Evolutionary conservation across 2,113 vertebrate species (phyloP).

Genomic region (Madoqua kirkii): DNA sequence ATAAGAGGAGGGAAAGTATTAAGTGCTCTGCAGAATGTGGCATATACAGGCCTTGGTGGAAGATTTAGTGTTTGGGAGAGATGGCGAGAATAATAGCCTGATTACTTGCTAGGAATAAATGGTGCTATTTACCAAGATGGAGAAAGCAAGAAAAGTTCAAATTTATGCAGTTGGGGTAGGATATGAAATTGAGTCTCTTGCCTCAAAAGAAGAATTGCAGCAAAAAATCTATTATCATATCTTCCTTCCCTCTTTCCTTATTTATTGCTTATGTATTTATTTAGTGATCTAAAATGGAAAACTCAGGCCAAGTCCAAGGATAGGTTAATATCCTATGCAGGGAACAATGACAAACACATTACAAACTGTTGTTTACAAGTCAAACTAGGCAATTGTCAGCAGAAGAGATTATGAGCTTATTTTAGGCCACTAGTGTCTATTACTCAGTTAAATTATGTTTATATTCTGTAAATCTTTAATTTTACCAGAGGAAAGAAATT

Average conservation of each 20-base stretch:
- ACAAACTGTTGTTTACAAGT: not conserved
- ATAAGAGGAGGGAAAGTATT: not conserved
- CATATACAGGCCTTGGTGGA: not conserved
- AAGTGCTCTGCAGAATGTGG: not conserved
- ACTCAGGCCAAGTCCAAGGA: not conserved
- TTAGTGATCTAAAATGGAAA: not conserved
- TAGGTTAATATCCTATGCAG: not conserved
- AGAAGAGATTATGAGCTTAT: conserved; percentile 19
- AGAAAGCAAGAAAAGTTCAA: not conserved
- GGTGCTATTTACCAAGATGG: not conserved
- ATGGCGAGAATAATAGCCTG: not conserved
- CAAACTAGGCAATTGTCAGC: not conserved
- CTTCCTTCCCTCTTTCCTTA: not conserved
- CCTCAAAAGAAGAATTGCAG: not conserved
- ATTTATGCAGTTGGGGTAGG: not conserved
- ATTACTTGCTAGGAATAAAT: not conserved
- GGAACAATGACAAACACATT: not conserved
- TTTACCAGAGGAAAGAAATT: not conserved
- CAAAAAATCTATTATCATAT: not conserved
- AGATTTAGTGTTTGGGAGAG: not conserved
- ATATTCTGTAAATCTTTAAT: not conserved
- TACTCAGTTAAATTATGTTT: conserved; percentile 34
- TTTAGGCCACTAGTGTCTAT: not conserved
- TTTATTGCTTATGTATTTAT: not conserved
- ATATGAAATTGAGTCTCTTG: not conserved